Evolutionary conservation across 2,888 invertebrate genomes (phyloP), one percentile per base, ranked within the genome.

Genomic region (Micoletzkya japonica): DNA sequence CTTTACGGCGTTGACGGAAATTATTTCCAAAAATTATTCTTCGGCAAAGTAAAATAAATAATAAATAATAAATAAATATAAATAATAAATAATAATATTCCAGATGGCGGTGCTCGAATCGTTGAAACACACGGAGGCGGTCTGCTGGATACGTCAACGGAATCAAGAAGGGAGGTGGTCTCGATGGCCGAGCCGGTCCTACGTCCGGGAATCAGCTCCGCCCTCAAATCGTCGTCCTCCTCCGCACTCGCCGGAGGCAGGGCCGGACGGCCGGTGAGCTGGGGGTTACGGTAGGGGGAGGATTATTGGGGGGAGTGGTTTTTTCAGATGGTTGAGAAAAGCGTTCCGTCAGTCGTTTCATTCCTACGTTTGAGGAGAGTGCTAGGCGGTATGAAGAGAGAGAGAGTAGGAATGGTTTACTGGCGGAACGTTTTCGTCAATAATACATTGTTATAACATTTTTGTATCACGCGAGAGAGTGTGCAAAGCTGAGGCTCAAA

Each of bases 71-170:
- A 44, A 44, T 44, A 44, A 44, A 44, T 14, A 20, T 44, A 20
- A 44, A 44, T 44, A 44, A 20, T 44, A 44, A 20, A 44, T 20
- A 44, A 44, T 20, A 20, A 14, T 44, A 10, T 44, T 44, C 44
- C 67, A 81, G 81, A 79, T 58, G 82, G 83, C 37, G 82, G 81
- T 2, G 84, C 82, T 17, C 76, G 82, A 30, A 78, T 84, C 17
- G 77, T 85, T 1, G 80, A 84, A 63, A 83, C 82, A 17, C 82
- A 83, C 50, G 84, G 72, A 26, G 82, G 83, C 2, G 70, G 74
- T 26, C 28, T 60, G 24, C 28, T 71, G 30, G 72, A 71, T 44
- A 37, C 58, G 2, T 73, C 76, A 2, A 56, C 67, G 2, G 39
- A 60, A 60, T 60, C 44, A 10, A 14, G 63, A 50, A 44, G 34